phyloP scores from a whole-genome alignment of 2,888 invertebrate genomes.

The Cantharis rustica region DNA sequence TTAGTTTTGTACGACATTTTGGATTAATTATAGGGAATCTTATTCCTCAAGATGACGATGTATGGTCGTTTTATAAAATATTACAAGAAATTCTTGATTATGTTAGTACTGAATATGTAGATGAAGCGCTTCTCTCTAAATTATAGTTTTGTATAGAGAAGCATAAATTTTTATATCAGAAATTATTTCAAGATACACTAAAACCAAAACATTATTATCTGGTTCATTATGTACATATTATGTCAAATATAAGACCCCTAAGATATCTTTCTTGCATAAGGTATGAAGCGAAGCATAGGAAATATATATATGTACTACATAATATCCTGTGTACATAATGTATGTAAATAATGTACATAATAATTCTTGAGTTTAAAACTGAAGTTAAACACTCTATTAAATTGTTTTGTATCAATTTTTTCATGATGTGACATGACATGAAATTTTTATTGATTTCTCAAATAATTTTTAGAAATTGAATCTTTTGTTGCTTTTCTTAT shows the following conservation, averaged over 20 bases:
- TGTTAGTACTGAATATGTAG: constrained; percentile 6
- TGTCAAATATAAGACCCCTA: constrained; percentile 32
- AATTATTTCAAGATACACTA: constrained; percentile 33
- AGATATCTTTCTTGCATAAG: constrained; percentile 32
- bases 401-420: too few species aligned
- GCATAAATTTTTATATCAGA: constrained; percentile 25
- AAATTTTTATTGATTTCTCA: too few species aligned
- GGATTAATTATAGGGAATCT: constrained; percentile 39
- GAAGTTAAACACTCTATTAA: too few species aligned
- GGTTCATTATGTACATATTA: constrained; percentile 36
- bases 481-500: too few species aligned
- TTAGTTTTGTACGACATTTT: constrained; percentile 36
- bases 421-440: too few species aligned
- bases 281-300: constrained; percentile 37
- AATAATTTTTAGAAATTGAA: too few species aligned
- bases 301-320: too few species aligned
- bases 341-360: too few species aligned
- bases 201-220: constrained; percentile 40
- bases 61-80: constrained; percentile 36
- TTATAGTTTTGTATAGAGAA: constrained; percentile 21
- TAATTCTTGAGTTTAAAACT: too few species aligned
- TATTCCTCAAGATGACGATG: constrained; percentile 34
- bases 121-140: constrained; percentile 7
- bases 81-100: constrained; percentile 38
- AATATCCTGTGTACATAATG: too few species aligned